Base-by-base conservation (phyloP, 2,888 invertebrate species). In the Erebia aethiops region DNA sequence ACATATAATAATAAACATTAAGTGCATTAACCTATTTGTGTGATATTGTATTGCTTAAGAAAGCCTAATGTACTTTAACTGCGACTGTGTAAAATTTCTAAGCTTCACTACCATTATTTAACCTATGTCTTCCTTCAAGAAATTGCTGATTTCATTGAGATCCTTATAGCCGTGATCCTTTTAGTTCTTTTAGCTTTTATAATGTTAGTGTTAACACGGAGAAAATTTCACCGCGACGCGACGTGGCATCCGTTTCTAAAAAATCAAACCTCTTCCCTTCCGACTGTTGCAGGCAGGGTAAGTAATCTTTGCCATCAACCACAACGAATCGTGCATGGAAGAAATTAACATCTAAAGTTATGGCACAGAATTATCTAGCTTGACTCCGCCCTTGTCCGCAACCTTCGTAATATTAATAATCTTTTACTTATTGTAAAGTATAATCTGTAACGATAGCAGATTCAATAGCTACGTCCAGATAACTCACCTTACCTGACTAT, bases 1-100 rank as follows among this genome's bases (percentile, higher is more conserved):
- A 65, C 65, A 54, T 65, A 71, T 18, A 54, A 61, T 26, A 61
- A 46, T n/a, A 67, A 57, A 71, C 62, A 63, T 43, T 52, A 51
- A 51, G 7, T 56, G 21, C 21, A 18, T 56, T 58, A 35, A 56
- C 57, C 14, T 11, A 58, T 58, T 58, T 35, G 13, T 14, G 14
- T 35, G 7, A 57, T 57, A 14, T 41, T 58, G 14, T 4, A 13
- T n/a, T 58, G 35, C 35, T n/a, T 35, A 35, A 7, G 1, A 35
- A 35, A 35, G 35, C 35, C 0, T 35, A 35, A 5, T 14, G 58
- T 46, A 46, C 11, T 4, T 46, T 11, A 13, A 3, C 11, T 35
- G 35, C 35, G 7, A 35, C 35, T 35, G 35, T 7, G 35, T 7
- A 35, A 35, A 4, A 3, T 26, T 26, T 26, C 4, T 26, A 4